Evolutionary conservation across 1,140 invertebrate genomes (phyloP).

Genomic region (Pseudomyrmex cubaensis): DNA sequence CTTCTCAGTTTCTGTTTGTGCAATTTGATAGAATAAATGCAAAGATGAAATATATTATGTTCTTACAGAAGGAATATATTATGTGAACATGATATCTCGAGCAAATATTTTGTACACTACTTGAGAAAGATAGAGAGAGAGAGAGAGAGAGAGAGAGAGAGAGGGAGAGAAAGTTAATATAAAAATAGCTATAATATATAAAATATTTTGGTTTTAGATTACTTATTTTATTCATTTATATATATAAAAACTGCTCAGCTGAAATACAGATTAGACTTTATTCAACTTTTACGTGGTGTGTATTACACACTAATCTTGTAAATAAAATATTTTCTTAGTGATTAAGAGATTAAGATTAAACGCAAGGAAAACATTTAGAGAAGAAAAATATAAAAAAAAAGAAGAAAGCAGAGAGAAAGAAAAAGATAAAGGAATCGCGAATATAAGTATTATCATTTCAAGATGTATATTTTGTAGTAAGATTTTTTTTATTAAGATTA

Average conservation of each 20-base stretch:
- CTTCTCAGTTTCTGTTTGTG: too few relatives aligned
- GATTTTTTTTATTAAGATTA: conserved; percentile 73
- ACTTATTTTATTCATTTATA: conserved; percentile 24
- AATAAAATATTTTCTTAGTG: conserved; percentile 64
- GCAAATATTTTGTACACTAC: too few relatives aligned
- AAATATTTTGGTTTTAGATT: background rate
- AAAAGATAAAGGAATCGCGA: conserved; percentile 67
- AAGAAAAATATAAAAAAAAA: background rate
- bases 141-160: too few relatives aligned
- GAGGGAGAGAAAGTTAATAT: too few relatives aligned
- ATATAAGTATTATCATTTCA: conserved; percentile 72
- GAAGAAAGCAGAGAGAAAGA: conserved; percentile 11
- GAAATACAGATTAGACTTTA: conserved; percentile 22
- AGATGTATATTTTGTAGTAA: too few relatives aligned
- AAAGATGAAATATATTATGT: too few relatives aligned
- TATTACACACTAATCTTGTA: conserved; percentile 57
- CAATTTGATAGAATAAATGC: too few relatives aligned
- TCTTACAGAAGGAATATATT: too few relatives aligned
- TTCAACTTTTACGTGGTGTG: conserved; percentile 57
- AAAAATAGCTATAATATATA: background rate
- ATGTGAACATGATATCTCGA: too few relatives aligned
- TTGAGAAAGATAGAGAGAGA: too few relatives aligned
- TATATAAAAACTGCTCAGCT: conserved; percentile 7
- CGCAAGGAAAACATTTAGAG: background rate
- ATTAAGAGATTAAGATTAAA: conserved; percentile 44